Conservation (phyloP, 2,888 invertebrate species). For the Nebria brevicollis region DNA sequence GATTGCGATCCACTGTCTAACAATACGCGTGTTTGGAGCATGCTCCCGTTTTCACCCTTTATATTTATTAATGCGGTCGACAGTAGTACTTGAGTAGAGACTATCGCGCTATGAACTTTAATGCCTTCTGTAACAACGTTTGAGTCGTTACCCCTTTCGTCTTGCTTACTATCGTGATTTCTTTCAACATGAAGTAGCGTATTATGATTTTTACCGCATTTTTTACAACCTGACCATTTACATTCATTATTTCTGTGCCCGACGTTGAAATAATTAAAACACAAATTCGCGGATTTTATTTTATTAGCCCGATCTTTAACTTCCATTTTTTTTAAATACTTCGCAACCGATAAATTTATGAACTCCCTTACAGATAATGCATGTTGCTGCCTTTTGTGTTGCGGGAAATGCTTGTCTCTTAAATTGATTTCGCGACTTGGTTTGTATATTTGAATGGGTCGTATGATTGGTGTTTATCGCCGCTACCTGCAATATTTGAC, state of each 20-base stretch:
- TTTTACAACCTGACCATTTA: no score
- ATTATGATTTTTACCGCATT: no score
- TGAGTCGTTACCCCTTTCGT: not conserved
- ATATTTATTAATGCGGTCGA: conserved; percentile 11
- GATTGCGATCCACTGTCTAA: conserved; percentile 20
- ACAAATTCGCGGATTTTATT: no score
- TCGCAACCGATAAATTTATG: conserved; percentile 6
- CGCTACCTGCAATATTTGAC: conserved; percentile 3
- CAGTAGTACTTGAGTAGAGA: not conserved
- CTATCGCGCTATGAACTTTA: not conserved
- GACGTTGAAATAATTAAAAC: no score
- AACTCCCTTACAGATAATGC: not conserved
- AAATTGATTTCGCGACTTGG: no score
- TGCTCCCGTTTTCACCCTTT: not conserved
- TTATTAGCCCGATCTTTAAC: no score
- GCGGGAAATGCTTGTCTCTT: no score
- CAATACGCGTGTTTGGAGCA: no score
- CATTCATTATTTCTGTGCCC: no score
- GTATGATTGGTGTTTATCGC: not conserved
- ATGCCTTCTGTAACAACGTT: not conserved
- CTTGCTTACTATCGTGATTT: not conserved
- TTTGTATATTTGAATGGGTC: not conserved
- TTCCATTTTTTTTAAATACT: conserved; percentile 7
- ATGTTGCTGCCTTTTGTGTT: no score
- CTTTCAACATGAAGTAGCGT: not conserved